These are phyloP conservation scores for Diaprepes abbreviatus DNA, from an alignment of 2,888 invertebrate species.

Conservation along the genomic window DNA sequence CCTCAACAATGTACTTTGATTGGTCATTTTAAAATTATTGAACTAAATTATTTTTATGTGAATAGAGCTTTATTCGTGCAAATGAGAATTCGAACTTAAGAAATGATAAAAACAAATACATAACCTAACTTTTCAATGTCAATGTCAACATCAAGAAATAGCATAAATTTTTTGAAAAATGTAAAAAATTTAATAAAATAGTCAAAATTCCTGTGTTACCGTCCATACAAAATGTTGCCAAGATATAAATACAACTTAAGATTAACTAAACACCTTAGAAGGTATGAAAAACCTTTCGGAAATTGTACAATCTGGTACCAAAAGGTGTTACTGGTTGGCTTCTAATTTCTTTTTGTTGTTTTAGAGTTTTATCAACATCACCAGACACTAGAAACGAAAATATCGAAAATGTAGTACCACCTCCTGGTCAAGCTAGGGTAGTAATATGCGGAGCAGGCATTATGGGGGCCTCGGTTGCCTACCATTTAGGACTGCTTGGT, in stretches of 20 bases:
- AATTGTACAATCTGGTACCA: too few relatives aligned
- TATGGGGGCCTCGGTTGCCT: slow-evolving; percentile 92
- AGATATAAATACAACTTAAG: slow-evolving; percentile 9
- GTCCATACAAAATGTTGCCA: slow-evolving; percentile 10
- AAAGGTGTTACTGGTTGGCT: too few relatives aligned
- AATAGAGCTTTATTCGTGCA: not conserved
- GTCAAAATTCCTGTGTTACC: slow-evolving; percentile 8
- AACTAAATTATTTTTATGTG: too few relatives aligned
- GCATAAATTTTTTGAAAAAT: not conserved
- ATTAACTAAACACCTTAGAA: slow-evolving; percentile 6
- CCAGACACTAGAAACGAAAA: slow-evolving; percentile 4
- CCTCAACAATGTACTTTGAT: too few relatives aligned
- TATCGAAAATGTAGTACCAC: slow-evolving; percentile 45
- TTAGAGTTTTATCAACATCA: slow-evolving; percentile 17
- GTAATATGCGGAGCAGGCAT: slow-evolving; percentile 94
- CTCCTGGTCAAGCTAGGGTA: slow-evolving; percentile 76
- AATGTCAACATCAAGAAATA: not conserved
- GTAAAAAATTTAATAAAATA: not conserved
- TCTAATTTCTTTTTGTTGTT: too few relatives aligned
- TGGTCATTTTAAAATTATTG: too few relatives aligned
- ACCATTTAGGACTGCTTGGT: slow-evolving; percentile 86
- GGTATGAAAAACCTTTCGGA: not conserved
- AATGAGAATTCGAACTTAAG: not conserved
- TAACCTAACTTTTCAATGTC: not conserved
- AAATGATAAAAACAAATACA: not conserved